phyloP scores from a whole-genome alignment of 1,140 invertebrate genomes.

The Apis dorsata region DNA sequence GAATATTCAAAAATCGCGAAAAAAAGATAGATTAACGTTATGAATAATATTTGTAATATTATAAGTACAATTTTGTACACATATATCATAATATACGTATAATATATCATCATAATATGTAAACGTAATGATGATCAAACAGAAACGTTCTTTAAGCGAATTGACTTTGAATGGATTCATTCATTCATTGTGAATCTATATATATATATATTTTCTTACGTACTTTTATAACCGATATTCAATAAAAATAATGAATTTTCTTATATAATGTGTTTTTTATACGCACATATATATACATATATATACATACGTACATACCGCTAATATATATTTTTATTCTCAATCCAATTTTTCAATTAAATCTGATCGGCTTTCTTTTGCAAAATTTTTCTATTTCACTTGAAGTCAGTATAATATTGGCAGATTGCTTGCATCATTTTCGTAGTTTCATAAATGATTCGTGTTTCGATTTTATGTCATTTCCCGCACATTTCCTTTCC shows the following conservation, averaged over 20 bases:
- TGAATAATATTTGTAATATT: not conserved
- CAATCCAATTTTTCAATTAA: conserved; percentile 55
- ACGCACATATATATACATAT: too few species aligned
- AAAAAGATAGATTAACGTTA: not conserved
- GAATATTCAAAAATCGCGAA: not conserved
- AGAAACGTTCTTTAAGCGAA: conserved; percentile 36
- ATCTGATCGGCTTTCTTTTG: conserved; percentile 47
- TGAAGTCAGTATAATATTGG: not conserved
- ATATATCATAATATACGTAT: not conserved
- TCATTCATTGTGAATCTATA: too few species aligned
- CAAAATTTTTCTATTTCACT: conserved; percentile 19
- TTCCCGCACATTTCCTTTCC: conserved; percentile 8
- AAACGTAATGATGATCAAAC: not conserved
- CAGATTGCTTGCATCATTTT: not conserved
- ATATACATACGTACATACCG: conserved; percentile 3
- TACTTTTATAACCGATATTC: conserved; percentile 43
- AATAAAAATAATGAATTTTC: not conserved
- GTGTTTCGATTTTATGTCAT: conserved; percentile 4
- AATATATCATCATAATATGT: not conserved
- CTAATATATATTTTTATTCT: conserved; percentile 40
- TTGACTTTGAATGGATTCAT: conserved; percentile 61
- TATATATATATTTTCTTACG: conserved; percentile 18
- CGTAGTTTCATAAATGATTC: conserved; percentile 4
- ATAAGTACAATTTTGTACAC: too few species aligned
- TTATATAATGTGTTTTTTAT: not conserved